Evolutionary conservation across 2,797 vertebrate species (phyloP).

Genomic region (Artibeus lituratus): DNA sequence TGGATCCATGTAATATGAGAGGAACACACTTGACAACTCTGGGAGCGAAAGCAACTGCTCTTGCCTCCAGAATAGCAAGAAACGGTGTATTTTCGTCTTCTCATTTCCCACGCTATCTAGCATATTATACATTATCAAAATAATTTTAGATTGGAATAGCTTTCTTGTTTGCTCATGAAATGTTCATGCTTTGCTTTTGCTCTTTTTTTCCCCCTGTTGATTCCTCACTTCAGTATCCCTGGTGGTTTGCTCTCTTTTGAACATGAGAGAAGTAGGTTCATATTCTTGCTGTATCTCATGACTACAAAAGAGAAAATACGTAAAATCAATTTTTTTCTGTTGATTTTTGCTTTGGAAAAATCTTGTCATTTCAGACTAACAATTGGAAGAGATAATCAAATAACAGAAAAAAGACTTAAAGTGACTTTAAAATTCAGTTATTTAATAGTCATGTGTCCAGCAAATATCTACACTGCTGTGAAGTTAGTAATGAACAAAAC

Average conservation of each 20-base stretch:
- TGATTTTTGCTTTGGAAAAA: not conserved
- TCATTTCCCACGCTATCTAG: not conserved
- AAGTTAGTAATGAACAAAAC: not conserved
- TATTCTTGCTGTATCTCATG: slow-evolving; percentile 20
- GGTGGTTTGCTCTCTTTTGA: not conserved
- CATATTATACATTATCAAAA: not conserved
- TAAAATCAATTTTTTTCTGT: not conserved
- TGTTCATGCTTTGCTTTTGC: slow-evolving; percentile 27
- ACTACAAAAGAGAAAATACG: not conserved
- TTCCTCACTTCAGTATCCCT: not conserved
- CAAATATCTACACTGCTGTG: not conserved
- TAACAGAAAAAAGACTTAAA: not conserved
- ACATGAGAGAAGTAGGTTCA: not conserved
- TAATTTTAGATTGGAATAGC: not conserved
- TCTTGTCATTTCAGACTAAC: slow-evolving; percentile 30
- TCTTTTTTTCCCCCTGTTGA: not conserved
- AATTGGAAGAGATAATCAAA: not conserved
- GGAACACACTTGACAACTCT: slow-evolving; percentile 47
- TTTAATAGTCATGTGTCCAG: not conserved
- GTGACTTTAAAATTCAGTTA: not conserved
- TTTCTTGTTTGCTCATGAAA: slow-evolving; percentile 33
- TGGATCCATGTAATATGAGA: not conserved
- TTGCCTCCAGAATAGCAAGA: slow-evolving; percentile 34
- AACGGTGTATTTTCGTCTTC: slow-evolving; percentile 11
- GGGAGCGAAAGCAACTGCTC: slow-evolving; percentile 40